Evolutionary conservation across 2,888 invertebrate genomes (phyloP).

Genomic region (Teleogryllus oceanicus): DNA sequence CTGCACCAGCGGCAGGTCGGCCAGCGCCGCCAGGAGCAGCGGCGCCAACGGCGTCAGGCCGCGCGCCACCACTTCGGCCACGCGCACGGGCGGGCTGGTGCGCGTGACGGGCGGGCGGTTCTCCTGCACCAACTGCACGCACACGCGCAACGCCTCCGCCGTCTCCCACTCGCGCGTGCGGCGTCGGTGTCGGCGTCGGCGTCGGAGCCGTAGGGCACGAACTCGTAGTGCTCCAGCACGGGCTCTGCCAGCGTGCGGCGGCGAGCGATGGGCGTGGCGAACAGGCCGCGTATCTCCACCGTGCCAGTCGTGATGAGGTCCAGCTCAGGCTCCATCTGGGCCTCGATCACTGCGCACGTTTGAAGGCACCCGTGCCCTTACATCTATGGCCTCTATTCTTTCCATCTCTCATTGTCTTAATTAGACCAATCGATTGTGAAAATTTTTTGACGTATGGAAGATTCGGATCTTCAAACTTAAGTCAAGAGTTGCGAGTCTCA

Average conservation of each 20-base stretch:
- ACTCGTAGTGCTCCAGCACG: background rate
- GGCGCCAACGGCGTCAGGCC: conserved; percentile 41
- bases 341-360: background rate
- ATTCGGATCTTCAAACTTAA: too few relatives aligned
- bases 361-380: too few relatives aligned
- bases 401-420: fast-evolving
- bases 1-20: conserved; percentile 42
- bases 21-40: conserved; percentile 48
- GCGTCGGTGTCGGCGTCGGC: background rate
- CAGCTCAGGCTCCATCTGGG: conserved; percentile 50
- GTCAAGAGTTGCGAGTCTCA: too few relatives aligned
- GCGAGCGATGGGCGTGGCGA: conserved; percentile 47
- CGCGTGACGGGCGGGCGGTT: conserved; percentile 59
- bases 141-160: conserved; percentile 55
- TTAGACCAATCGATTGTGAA: too few relatives aligned
- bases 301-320: conserved; percentile 64
- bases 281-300: conserved; percentile 66
- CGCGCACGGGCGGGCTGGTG: conserved; percentile 50
- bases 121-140: conserved; percentile 70
- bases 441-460: too few relatives aligned
- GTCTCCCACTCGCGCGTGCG: conserved; percentile 48
- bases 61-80: conserved; percentile 54
- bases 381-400: too few relatives aligned
- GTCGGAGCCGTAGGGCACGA: background rate
- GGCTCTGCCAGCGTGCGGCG: background rate